Base-by-base conservation (phyloP, 2,797 vertebrate genomes). In the Craterocephalus amniculus region DNA sequence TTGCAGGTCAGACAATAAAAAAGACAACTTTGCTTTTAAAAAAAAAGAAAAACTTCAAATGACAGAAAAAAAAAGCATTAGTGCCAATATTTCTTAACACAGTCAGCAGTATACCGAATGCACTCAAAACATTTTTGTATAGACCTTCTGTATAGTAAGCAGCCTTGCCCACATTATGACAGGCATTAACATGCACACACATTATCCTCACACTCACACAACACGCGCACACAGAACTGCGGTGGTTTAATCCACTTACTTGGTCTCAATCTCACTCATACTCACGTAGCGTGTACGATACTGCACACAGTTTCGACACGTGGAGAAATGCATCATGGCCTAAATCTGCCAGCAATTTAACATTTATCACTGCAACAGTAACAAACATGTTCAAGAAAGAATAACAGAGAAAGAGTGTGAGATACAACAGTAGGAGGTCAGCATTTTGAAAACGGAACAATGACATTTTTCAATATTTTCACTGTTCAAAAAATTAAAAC, bases 351-450 rank as follows among this genome's bases (percentile, higher is more conserved):
- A 86, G 89, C 89, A 91, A 90, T 90, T 93, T 81, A 87, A 90
- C 90, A 93, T 91, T 85, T 90, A 94, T 92, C 89, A 92, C 87
- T 86, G 90, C 89, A 91, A 92, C 89, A 89, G 91, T 92, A 93
- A 94, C 90, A 92, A 92, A 92, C 91, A 91, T 90, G 87, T 90
- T 92, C 87, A 88, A 91, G 86, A 92, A 86, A 90, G 87, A 90
- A 86, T 79, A 83, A 85, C 68, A 88, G 78, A 90, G 86, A 85
- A 79, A 91, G 90, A 91, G 91, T 91, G 90, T 87, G 83, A 91
- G 87, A 92, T 83, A 93, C 91, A 93, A 94, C 92, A 94, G 92
- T 94, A 92, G 88, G 91, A 92, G 93, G 94, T 93, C 91, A 91
- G 91, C 89, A 89, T 93, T 91, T 92, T 88, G 84, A 90, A 90